Base-by-base conservation (phyloP, 2,113 vertebrate species). In the Rhegmatorhina hoffmannsi region DNA sequence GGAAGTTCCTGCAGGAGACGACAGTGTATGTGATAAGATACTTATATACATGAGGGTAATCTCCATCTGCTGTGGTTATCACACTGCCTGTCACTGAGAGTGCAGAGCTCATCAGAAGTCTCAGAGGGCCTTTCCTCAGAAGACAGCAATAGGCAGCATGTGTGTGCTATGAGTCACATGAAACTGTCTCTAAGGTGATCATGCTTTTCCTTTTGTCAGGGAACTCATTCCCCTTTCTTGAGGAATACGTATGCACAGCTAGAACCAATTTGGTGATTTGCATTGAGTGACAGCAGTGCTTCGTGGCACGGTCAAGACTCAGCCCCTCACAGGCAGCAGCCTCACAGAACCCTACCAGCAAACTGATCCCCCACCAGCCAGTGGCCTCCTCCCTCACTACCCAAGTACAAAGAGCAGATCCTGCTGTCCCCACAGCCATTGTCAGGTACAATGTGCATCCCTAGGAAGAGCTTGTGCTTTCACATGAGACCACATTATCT, bases 1-100 rank as follows among this genome's bases (percentile, higher is more conserved):
- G 50, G 69, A 93, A 94, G 70, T 78, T 94, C 87, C 97, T 97
- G 97, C 40, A 90, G 63, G 59, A 92, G 33, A 96, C 2, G 58
- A 90, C 47, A 66, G 62, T 15, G 17, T 17, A 28, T 7, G n/a
- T 77, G 64, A 34, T 87, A 59, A 95, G 29, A 84, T 29, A 50
- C 11, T 23, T 19, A 24, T 47, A 50, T 64, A 43, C 0, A 1
- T 9, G 60, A 86, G 33, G 26, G 55, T 36, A 69, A 56, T 40
- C n/a, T 67, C 63, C 3, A 6, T 64, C 63, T 92, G 40, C 68
- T 83, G 73, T 38, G 49, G 38, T 46, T 80, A 56, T 10, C 44
- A 23, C 24, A 4, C 20, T 84, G 50, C 44, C 64, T 82, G 46
- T 53, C 55, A 28, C 46, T 34, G 20, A 56, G 49, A 52, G 19